Evolutionary conservation across 2,888 invertebrate genomes (phyloP).

Genomic region (Eupithecia vulgata): DNA sequence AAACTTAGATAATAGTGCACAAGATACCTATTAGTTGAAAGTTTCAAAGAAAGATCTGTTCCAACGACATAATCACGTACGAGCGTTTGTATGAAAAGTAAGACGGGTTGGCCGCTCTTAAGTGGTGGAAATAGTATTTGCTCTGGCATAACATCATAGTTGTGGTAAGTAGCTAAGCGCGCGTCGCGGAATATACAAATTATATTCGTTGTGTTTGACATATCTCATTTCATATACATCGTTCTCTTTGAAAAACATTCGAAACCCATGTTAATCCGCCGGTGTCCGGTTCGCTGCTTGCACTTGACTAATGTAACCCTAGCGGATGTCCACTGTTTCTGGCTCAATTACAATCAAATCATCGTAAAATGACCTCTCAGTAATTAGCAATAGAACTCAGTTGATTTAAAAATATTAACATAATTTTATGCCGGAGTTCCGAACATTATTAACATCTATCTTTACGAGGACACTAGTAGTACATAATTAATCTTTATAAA

Average conservation of each 20-base stretch:
- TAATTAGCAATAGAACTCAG: neutral
- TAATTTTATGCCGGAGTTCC: neutral
- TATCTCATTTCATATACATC: neutral
- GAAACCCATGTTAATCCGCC: neutral
- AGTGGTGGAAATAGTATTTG: too few relatives aligned
- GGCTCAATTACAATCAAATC: neutral
- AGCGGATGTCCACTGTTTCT: neutral
- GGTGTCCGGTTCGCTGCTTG: neutral
- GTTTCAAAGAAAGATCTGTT: too few relatives aligned
- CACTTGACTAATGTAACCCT: neutral
- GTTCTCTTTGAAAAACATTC: neutral
- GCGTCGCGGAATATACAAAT: neutral
- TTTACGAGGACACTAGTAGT: neutral
- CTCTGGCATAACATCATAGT: neutral
- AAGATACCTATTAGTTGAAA: too few relatives aligned
- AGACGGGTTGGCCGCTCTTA: too few relatives aligned
- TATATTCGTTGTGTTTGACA: neutral
- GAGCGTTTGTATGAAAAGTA: too few relatives aligned
- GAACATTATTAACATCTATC: neutral
- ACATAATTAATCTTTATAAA: too few relatives aligned
- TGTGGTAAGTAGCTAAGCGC: too few relatives aligned
- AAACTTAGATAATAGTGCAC: too few relatives aligned
- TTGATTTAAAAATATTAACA: too few relatives aligned
- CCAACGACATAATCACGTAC: too few relatives aligned
- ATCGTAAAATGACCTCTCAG: neutral